Evolutionary conservation across 2,888 invertebrate genomes (phyloP).

Genomic region (Eristalis intricaria): DNA sequence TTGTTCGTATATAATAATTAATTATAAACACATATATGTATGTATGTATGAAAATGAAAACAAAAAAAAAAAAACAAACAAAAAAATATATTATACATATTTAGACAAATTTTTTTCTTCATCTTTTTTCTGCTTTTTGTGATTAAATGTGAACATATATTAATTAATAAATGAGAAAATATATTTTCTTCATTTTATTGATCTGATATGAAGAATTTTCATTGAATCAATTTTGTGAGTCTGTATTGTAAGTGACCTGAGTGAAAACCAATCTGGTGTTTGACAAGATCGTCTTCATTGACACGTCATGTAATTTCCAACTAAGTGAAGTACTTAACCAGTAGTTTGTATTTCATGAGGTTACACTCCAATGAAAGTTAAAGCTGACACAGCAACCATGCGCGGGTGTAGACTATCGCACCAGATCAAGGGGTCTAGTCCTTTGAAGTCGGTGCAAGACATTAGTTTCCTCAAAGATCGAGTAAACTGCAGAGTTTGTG

Average conservation of each 20-base stretch:
- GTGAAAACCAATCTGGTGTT: too few relatives aligned
- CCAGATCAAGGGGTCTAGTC: too few relatives aligned
- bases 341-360: too few relatives aligned
- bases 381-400: not conserved
- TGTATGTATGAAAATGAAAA: conserved; percentile 73
- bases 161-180: conserved; percentile 70
- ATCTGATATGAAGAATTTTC: conserved; percentile 34
- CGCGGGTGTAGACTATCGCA: too few relatives aligned
- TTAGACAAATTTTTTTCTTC: conserved; percentile 69
- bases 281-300: too few relatives aligned
- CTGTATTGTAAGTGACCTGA: too few relatives aligned
- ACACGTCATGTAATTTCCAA: too few relatives aligned
- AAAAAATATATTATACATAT: conserved; percentile 69
- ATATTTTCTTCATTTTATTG: conserved; percentile 70
- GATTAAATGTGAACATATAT: conserved; percentile 71
- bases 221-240: not conserved
- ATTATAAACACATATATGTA: conserved; percentile 76
- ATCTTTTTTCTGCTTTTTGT: conserved; percentile 71
- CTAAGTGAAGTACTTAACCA: too few relatives aligned
- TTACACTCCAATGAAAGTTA: not conserved
- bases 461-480: too few relatives aligned
- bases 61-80: conserved; percentile 67
- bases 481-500: too few relatives aligned
- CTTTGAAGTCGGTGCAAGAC: too few relatives aligned
- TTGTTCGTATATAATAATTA: conserved; percentile 80